phyloP scores from a whole-genome alignment of 2,888 invertebrate genomes.

The Dryadula phaetusa region DNA sequence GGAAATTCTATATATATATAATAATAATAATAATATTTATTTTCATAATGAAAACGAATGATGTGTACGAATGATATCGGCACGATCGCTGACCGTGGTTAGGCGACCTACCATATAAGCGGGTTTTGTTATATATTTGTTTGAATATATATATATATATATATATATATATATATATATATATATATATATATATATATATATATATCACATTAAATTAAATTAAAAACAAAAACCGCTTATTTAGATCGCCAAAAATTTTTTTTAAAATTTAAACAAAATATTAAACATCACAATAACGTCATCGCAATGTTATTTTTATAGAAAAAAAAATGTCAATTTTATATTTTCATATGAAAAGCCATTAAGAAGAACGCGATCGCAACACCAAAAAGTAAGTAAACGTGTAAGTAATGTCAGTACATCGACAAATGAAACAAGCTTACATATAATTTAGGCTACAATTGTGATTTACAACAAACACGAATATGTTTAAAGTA shows the following conservation, averaged over 20 bases:
- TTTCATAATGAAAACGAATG: conserved; percentile 67
- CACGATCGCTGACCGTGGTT: conserved; percentile 49
- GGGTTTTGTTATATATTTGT: background rate
- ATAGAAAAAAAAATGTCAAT: background rate
- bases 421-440: background rate
- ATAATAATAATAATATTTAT: conserved; percentile 36
- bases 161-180: no score
- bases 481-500: background rate
- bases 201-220: no score
- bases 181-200: no score
- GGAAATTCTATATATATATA: conserved; percentile 56
- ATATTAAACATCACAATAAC: background rate
- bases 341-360: background rate
- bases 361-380: conserved; percentile 26
- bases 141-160: no score
- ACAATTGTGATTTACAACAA: background rate
- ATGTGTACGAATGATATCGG: conserved; percentile 78
- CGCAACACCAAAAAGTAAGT: conserved; percentile 27
- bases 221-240: no score
- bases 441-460: conserved; percentile 9
- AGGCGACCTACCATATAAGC: background rate
- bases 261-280: background rate
- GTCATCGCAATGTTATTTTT: background rate
- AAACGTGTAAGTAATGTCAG: conserved; percentile 18
- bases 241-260: conserved; percentile 1